These are phyloP conservation scores for Pteruthius melanotis DNA, from an alignment of 2,113 vertebrate genomes.

Conservation along the genomic window DNA sequence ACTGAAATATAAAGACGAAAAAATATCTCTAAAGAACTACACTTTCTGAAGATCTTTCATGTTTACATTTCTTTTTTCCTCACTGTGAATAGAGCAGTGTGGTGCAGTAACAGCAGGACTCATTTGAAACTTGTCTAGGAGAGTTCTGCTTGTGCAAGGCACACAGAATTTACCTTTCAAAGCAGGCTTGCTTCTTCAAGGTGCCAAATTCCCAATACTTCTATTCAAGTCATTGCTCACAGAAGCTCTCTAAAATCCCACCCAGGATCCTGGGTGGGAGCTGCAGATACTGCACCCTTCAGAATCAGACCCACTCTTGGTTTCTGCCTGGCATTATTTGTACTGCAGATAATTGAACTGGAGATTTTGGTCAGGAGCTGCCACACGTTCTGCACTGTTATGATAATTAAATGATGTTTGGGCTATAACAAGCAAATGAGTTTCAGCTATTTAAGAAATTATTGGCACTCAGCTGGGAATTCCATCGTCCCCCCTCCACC, in stretches of 20 bases:
- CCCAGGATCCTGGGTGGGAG: neutral
- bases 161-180: conserved; percentile 10
- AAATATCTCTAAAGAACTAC: neutral
- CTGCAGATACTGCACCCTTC: neutral
- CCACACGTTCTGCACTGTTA: neutral
- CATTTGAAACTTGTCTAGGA: neutral
- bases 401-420: conserved; percentile 25
- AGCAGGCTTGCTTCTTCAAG: neutral
- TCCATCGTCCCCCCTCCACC: neutral
- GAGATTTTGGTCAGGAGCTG: neutral
- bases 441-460: conserved; percentile 25
- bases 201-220: neutral
- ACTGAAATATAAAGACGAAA: neutral
- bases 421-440: conserved; percentile 9
- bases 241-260: neutral
- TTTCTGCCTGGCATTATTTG: neutral
- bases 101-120: neutral
- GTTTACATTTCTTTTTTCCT: conserved; percentile 23
- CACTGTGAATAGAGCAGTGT: neutral
- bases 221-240: neutral
- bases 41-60: conserved; percentile 14
- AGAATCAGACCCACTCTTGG: neutral
- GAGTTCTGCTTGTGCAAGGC: neutral
- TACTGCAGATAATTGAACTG: neutral
- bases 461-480: neutral